These are phyloP conservation scores for Liparis tanakae DNA, from an alignment of 2,797 vertebrate species.

Conservation along the genomic window DNA sequence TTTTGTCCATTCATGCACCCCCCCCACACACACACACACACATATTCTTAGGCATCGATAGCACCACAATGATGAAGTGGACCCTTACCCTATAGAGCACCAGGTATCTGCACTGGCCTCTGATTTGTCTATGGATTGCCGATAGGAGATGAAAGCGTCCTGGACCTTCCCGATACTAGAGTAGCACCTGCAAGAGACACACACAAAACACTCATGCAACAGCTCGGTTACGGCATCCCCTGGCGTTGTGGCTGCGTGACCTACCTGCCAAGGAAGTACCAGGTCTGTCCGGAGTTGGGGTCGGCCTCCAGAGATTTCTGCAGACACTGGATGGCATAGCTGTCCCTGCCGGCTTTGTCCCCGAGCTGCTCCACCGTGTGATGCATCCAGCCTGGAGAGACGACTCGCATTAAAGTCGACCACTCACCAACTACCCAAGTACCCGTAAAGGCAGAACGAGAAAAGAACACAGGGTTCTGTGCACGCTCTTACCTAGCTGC, in stretches of 20 bases:
- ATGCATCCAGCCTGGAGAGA: conserved; percentile 96
- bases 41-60: too few species aligned
- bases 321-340: conserved; percentile 99
- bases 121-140: conserved; percentile 99
- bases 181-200: conserved; percentile 89
- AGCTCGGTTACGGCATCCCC: not conserved
- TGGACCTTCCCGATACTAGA: conserved; percentile 99
- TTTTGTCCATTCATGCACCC: not conserved
- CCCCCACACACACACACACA: too few species aligned
- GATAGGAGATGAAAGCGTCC: conserved; percentile 99
- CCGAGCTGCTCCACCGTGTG: conserved; percentile 98
- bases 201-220: not conserved
- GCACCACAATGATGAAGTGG: not conserved
- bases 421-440: not conserved
- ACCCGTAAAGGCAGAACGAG: not conserved
- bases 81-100: conserved; percentile 98
- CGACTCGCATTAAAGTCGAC: not conserved
- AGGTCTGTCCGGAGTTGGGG: conserved; percentile 99
- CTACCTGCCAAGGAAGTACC: conserved; percentile 99
- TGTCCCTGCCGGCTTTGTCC: conserved; percentile 96
- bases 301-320: conserved; percentile 99
- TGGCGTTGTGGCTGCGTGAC: not conserved
- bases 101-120: conserved; percentile 99
- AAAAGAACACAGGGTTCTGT: not conserved
- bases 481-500: conserved; percentile 90